Base-by-base conservation (phyloP, 1,140 invertebrate species). In the Heterodera schachtii region DNA sequence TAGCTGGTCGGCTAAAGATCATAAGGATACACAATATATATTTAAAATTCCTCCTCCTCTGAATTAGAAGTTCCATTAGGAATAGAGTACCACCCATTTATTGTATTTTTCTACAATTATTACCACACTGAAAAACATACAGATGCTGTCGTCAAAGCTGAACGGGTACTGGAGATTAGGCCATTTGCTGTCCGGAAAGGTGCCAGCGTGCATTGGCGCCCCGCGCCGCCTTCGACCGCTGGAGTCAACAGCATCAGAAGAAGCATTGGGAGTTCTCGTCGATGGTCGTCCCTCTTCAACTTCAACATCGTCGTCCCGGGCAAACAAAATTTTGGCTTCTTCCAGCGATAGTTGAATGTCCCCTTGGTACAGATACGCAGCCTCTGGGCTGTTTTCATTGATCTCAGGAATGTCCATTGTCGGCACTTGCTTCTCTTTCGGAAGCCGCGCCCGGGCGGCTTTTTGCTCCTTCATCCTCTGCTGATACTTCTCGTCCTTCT, bases 91-190 rank as follows among this genome's bases (percentile, higher is more conserved):
- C 66, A 69, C n/a, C 66, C n/a, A n/a, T 69, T 69, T 69, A 5
- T 69, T n/a, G 66, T 16, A 41, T 6, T 21, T 69, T 69, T n/a
- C n/a, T 21, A 69, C 66, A 69, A 69, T 69, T 69, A 41, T 16
- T n/a, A 69, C 7, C 66, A 69, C 7, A 4, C 41, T n/a, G 41
- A 69, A 41, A n/a, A 69, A 49, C 73, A 21, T 21, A 75, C 73
- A 52, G 43, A 75, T 16, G n/a, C n/a, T 21, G 73, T 43, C 43
- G 73, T 75, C n/a, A 43, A 75, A 75, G 73, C n/a, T 75, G 73
- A 21, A 75, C 73, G 73, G 73, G 16, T 21, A 21, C n/a, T n/a
- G n/a, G 4, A 69, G 66, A 41, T 41, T 41, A 6, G 47, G 47
- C 66, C 66, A 69, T 16, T 69, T 69, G 66, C 41, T 69, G 66